Conservation (phyloP, 2,888 invertebrate genomes). For the Lampropteryx suffumata region DNA sequence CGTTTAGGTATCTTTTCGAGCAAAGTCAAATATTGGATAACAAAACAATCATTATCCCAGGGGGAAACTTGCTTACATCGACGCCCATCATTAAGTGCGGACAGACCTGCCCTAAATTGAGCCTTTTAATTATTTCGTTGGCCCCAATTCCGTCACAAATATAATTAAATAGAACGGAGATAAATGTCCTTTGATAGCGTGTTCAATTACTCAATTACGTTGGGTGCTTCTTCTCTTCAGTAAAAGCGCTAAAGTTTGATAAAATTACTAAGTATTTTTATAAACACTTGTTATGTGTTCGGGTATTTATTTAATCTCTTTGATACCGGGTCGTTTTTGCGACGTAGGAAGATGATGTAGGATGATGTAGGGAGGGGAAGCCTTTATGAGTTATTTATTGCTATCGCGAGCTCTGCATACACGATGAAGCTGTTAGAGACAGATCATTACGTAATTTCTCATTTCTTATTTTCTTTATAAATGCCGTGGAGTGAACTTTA, state of each 20-base stretch:
- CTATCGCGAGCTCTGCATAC: slow-evolving; percentile 1
- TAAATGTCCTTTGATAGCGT: slow-evolving; percentile 36
- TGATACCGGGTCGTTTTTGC: background rate
- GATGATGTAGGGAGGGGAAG: no score
- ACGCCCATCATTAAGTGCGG: slow-evolving; percentile 33
- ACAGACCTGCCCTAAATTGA: slow-evolving; percentile 40
- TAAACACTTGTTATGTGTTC: background rate
- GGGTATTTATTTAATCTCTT: slow-evolving; percentile 6
- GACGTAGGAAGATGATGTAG: no score
- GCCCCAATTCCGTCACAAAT: slow-evolving; percentile 36
- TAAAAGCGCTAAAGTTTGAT: slow-evolving; percentile 1
- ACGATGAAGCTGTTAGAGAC: background rate
- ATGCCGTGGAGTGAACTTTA: background rate
- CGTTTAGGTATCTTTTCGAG: no score
- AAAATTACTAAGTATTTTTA: slow-evolving; percentile 1
- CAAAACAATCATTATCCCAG: slow-evolving; percentile 13
- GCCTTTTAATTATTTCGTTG: slow-evolving; percentile 42
- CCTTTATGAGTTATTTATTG: no score
- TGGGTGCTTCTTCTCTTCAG: slow-evolving; percentile 3
- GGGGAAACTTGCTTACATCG: slow-evolving; percentile 18
- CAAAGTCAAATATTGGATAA: slow-evolving; percentile 13
- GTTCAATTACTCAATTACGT: slow-evolving; percentile 24
- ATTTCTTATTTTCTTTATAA: no score
- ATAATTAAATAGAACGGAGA: slow-evolving; percentile 40
- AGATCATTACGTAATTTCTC: no score